phyloP scores from a whole-genome alignment of 2,797 vertebrate species.

The Tadarida brasiliensis region DNA sequence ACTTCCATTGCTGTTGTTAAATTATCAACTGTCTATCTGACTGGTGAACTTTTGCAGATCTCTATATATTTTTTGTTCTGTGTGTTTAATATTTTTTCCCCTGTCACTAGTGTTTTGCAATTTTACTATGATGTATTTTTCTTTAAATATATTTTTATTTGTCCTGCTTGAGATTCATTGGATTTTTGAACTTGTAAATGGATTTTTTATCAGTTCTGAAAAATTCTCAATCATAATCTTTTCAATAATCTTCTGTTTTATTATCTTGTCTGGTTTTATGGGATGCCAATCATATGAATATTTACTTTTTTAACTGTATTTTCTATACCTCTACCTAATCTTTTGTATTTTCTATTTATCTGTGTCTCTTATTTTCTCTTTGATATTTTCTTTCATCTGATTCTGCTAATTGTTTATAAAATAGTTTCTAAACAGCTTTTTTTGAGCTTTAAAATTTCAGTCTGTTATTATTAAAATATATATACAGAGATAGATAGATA shows the following conservation, averaged over 20 bases:
- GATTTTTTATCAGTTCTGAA: not conserved
- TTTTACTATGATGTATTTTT: not conserved
- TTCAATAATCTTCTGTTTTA: not conserved
- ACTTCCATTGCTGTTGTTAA: not conserved
- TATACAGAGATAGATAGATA: too few relatives aligned
- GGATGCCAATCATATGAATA: not conserved
- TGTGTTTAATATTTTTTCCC: not conserved
- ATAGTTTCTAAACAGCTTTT: not conserved
- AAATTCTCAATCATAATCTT: not conserved
- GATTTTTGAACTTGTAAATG: not conserved
- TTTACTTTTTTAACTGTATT: not conserved
- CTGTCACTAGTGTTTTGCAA: not conserved
- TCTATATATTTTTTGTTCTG: not conserved
- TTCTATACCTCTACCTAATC: not conserved
- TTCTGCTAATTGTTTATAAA: not conserved
- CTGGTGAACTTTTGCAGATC: not conserved
- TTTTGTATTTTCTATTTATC: not conserved
- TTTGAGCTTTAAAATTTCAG: not conserved
- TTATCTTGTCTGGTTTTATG: not conserved
- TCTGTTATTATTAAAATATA: not conserved
- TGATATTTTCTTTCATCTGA: not conserved
- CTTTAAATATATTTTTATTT: not conserved
- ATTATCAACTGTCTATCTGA: not conserved
- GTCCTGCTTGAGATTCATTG: not conserved
- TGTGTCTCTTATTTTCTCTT: not conserved